phyloP scores from a whole-genome alignment of 2,113 vertebrate genomes.

The Pelmatolapia mariae region DNA sequence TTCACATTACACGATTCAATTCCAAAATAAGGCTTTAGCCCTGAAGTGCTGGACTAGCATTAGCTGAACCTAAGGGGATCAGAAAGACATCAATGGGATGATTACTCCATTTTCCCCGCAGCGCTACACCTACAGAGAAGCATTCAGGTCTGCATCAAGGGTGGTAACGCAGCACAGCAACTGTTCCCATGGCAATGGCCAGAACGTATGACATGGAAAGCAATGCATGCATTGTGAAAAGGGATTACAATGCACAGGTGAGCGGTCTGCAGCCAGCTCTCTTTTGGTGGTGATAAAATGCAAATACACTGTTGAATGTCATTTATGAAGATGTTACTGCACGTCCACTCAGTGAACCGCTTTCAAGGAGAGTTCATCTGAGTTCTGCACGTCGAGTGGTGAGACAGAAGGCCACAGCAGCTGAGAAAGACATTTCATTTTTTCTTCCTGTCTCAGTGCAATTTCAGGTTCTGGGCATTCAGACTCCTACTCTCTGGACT shows the following conservation, averaged over 20 bases:
- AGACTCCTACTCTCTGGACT: background rate
- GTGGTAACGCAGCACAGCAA: slow-evolving; percentile 17
- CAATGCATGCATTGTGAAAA: background rate
- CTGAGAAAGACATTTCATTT: slow-evolving; percentile 16
- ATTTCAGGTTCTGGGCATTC: background rate
- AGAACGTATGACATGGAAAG: slow-evolving; percentile 19
- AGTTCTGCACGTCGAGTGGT: background rate
- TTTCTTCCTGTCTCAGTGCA: background rate
- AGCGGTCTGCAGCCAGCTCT: background rate
- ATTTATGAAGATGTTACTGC: background rate
- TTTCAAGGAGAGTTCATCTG: background rate
- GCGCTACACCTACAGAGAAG: slow-evolving; percentile 9
- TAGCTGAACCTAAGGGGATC: background rate
- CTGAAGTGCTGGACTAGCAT: background rate
- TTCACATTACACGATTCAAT: slow-evolving; percentile 10
- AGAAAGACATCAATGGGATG: slow-evolving; percentile 29
- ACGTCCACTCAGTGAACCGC: background rate
- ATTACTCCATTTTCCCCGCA: slow-evolving; percentile 8
- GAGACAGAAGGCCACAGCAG: background rate
- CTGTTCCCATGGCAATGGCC: slow-evolving; percentile 53
- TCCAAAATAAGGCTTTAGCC: background rate
- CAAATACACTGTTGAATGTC: background rate
- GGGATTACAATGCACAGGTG: slow-evolving; percentile 4
- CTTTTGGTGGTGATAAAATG: background rate
- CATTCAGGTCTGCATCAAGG: slow-evolving; percentile 30